Conservation (phyloP, 2,113 vertebrate genomes). For the Zosterops japonicus region DNA sequence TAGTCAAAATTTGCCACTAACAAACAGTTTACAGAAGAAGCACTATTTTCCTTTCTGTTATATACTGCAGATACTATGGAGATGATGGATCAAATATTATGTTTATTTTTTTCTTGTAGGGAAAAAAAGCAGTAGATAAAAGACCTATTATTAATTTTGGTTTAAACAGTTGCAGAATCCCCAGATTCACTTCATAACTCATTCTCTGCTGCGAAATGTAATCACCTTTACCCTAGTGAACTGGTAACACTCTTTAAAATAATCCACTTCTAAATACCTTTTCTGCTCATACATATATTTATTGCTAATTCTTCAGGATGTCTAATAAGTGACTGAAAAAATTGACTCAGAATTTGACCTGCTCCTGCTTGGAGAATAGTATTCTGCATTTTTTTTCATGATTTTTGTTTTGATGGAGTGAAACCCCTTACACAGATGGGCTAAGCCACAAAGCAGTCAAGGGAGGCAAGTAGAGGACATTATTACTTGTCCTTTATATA, state of each 20-base stretch:
- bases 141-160: background rate
- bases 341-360: background rate
- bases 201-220: background rate
- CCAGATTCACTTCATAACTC: background rate
- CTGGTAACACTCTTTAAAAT: background rate
- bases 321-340: background rate
- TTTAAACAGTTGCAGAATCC: background rate
- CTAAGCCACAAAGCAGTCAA: background rate
- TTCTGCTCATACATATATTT: background rate
- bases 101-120: background rate
- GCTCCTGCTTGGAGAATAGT: background rate
- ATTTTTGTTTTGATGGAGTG: background rate
- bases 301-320: background rate
- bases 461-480: background rate
- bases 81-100: background rate
- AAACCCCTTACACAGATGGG: background rate
- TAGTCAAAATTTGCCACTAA: background rate
- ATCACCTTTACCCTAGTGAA: background rate
- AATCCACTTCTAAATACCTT: background rate
- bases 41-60: background rate
- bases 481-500: background rate
- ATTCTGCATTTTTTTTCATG: background rate
- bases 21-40: background rate
- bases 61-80: background rate
- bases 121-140: background rate